Conservation (phyloP, 1,140 invertebrate genomes). For the Pollicipes pollicipes region DNA sequence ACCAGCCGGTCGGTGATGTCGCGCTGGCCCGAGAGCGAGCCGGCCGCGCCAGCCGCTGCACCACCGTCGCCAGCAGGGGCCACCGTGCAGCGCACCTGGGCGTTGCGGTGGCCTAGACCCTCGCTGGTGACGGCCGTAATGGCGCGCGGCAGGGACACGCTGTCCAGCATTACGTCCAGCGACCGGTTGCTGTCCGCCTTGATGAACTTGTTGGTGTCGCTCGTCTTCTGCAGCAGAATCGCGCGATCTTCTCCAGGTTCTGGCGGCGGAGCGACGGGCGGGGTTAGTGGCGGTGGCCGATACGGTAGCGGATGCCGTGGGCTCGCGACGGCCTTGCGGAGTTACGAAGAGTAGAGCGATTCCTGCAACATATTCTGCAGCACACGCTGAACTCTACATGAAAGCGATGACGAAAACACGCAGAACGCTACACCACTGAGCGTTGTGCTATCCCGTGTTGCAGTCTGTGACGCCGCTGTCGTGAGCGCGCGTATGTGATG, state of each 20-base stretch:
- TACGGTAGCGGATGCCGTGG: no score
- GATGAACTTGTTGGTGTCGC: slow-evolving; percentile 82
- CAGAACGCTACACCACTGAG: no score
- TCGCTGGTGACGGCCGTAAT: slow-evolving; percentile 38
- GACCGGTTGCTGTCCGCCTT: slow-evolving; percentile 67
- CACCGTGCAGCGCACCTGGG: slow-evolving; percentile 56
- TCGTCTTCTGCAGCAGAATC: slow-evolving; percentile 62
- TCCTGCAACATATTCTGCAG: no score
- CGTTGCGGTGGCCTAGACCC: slow-evolving; percentile 61
- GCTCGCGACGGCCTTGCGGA: no score
- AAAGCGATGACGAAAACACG: no score
- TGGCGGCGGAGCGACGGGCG: slow-evolving; percentile 31
- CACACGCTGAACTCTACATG: no score
- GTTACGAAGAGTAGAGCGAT: no score
- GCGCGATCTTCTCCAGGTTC: slow-evolving; percentile 71
- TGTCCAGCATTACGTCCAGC: slow-evolving; percentile 56
- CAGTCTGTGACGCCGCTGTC: no score
- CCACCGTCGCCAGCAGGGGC: slow-evolving; percentile 51
- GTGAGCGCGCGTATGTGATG: no score
- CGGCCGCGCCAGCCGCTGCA: slow-evolving; percentile 47
- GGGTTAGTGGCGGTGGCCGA: no score
- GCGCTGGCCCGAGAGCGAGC: slow-evolving; percentile 45
- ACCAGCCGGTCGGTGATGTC: slow-evolving; percentile 66
- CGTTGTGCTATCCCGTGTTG: no score
- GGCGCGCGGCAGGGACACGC: slow-evolving; percentile 39